These are phyloP conservation scores for Lycocorax pyrrhopterus DNA, from an alignment of 2,113 vertebrate species.

Conservation along the genomic window DNA sequence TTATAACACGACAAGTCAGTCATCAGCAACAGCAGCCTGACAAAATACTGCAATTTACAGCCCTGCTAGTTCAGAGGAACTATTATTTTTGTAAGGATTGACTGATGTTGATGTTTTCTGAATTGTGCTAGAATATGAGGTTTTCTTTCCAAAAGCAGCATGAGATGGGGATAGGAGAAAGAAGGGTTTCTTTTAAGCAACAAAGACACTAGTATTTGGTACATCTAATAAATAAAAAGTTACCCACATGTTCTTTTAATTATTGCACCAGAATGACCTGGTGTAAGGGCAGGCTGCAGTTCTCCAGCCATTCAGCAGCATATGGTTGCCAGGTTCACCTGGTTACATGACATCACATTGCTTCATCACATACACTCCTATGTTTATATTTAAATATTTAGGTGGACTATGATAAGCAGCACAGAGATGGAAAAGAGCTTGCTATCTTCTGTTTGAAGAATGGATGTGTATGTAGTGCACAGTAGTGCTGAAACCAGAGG, in stretches of 20 bases:
- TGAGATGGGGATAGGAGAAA: neutral
- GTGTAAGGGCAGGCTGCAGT: neutral
- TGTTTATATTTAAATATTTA: neutral
- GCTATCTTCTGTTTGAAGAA: neutral
- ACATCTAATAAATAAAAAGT: neutral
- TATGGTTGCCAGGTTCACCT: neutral
- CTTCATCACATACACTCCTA: neutral
- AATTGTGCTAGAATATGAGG: neutral
- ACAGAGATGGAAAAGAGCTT: neutral
- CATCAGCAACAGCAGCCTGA: neutral
- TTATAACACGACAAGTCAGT: neutral
- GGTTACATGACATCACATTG: neutral
- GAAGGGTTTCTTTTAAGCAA: neutral
- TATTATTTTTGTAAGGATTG: conserved; percentile 15
- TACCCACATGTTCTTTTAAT: neutral
- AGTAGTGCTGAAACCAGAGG: neutral
- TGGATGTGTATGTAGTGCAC: neutral
- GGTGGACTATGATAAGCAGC: neutral
- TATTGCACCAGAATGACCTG: neutral
- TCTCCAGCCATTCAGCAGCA: neutral
- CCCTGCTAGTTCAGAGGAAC: neutral
- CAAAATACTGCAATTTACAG: conserved; percentile 47
- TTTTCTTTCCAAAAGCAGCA: neutral
- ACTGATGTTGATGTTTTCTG: neutral
- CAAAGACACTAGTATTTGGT: neutral